Base-by-base conservation (phyloP, 2,888 invertebrate species). In the Drosophila trichaetosa region DNA sequence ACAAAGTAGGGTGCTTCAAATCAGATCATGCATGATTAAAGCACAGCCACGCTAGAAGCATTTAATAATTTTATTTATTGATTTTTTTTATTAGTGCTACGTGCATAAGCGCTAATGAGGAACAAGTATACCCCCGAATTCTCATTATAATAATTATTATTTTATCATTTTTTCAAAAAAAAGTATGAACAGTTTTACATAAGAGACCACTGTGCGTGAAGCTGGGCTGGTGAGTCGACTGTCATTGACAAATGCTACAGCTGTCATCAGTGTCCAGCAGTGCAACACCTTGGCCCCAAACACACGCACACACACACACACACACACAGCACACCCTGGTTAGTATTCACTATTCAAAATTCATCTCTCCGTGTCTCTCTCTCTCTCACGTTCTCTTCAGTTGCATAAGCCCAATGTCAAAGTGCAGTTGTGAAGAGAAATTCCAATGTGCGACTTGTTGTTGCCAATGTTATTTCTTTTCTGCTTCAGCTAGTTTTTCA, bases 221-320 rank as follows among this genome's bases (percentile, higher is more conserved):
- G 24, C 46, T 24, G 36, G 24, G 2, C 18, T 24, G 21, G 42
- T 42, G 49, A 52, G 11, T 13, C 40, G 58, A 46, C 11, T 70
- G 68, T 65, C 73, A 70, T 70, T 73, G 78, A 70, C 65, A 77
- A 78, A 77, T 77, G 77, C 42, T 70, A 46, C 46, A 60, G 65
- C 69, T 73, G 76, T 73, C 69, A 66, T 34, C 69, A 73, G 60
- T 59, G 76, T 67, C 54, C 63, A 62, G 24, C 57, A 54, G 29
- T 54, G 76, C 61, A 70, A 67, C 73, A 70, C 76, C 73, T 73
- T 31, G 52, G 52, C 46, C 62, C 49, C 13, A n/a, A 10, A 38
- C 7, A 18, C 13, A 38, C 38, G 4, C 16, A 34, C 7, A 16
- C 13, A 38, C 36, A 2, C 16, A 34, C 3, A 10, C 21, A 36